Percentiles rank a stretch among this genome's conserved stretches.
Conservation (phyloP, 2,113 vertebrate genomes). For the Lasiurus cinereus region DNA sequence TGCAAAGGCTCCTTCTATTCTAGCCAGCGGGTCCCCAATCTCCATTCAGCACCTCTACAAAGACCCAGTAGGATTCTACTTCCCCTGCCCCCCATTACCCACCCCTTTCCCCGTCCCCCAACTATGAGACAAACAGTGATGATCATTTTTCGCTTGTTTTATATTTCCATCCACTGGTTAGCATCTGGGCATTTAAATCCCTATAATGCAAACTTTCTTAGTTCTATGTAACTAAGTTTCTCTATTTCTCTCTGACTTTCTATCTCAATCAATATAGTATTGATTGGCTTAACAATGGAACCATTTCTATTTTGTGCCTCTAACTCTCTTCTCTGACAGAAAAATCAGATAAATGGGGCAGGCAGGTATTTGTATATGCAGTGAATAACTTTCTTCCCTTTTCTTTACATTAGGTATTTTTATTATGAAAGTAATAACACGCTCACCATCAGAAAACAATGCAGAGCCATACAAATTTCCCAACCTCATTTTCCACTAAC, state of each 20-base stretch:
- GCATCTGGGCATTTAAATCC: background rate
- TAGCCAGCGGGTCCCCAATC: background rate
- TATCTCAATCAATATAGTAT: background rate
- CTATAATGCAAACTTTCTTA: background rate
- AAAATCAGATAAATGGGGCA: background rate
- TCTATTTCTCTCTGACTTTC: background rate
- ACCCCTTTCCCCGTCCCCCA: too few relatives aligned
- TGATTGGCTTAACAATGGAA: background rate
- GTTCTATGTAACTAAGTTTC: background rate
- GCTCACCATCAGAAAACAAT: background rate
- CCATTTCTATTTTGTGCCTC: background rate
- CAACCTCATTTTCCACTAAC: background rate
- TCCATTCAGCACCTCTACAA: background rate
- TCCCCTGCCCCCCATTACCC: background rate
- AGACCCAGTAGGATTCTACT: background rate
- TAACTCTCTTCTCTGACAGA: background rate
- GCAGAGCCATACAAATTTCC: background rate
- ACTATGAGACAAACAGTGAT: background rate
- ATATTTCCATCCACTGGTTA: conserved; percentile 13
- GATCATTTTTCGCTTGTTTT: background rate
- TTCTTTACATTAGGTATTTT: conserved; percentile 13
- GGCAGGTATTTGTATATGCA: background rate
- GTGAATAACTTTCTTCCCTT: background rate
- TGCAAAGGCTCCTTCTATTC: background rate
- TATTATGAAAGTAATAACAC: background rate